Percentiles rank a stretch among this genome's conserved stretches.
phyloP scores from a whole-genome alignment of 2,113 vertebrate genomes.

The Eudyptes chrysolophus region DNA sequence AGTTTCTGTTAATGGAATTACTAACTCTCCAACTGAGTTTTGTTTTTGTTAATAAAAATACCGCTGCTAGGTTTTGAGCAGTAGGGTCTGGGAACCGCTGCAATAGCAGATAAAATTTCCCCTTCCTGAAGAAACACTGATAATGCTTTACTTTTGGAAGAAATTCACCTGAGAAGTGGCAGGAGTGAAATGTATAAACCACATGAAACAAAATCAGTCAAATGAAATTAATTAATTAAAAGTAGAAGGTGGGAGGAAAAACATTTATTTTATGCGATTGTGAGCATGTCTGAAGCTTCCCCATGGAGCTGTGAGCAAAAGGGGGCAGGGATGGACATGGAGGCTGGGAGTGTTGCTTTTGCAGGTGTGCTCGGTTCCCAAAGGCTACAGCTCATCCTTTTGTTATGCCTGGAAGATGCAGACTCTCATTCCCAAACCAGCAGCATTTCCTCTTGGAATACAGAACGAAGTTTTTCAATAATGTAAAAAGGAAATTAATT shows the following conservation, averaged over 20 bases:
- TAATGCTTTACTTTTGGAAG: neutral
- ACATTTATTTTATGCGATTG: neutral
- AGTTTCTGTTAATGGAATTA: neutral
- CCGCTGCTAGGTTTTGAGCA: neutral
- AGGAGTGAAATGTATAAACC: neutral
- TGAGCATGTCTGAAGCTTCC: neutral
- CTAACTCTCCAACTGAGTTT: neutral
- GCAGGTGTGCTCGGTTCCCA: neutral
- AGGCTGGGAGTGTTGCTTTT: neutral
- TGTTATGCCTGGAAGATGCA: neutral
- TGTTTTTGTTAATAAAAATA: neutral
- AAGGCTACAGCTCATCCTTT: neutral
- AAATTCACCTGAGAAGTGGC: neutral
- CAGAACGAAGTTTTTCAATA: neutral
- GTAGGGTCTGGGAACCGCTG: neutral
- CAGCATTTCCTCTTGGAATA: neutral
- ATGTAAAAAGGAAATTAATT: neutral
- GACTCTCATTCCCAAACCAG: neutral
- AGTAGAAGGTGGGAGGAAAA: neutral
- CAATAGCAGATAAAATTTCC: neutral
- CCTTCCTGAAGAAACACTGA: neutral
- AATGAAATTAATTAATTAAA: neutral
- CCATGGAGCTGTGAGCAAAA: neutral
- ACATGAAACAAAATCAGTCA: neutral
- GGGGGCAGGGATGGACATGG: neutral